Percentiles rank a stretch among this genome's conserved stretches.
These are phyloP conservation scores for Agrilus cyanescens DNA, from an alignment of 2,888 invertebrate genomes.

Conservation along the genomic window DNA sequence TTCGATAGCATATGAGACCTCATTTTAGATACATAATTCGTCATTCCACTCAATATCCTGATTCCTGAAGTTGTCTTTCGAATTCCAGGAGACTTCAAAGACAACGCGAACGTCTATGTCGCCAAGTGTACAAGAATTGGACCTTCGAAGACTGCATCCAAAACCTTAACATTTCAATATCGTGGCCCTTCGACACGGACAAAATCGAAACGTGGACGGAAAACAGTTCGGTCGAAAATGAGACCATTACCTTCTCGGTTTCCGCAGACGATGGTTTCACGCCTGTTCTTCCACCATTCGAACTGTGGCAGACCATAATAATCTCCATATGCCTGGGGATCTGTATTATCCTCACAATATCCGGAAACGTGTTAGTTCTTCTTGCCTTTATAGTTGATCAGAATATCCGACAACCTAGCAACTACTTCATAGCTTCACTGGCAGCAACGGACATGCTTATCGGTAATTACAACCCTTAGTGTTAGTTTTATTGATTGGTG, in stretches of 20 bases:
- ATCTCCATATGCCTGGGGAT: conserved; percentile 78
- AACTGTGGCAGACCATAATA: conserved; percentile 78
- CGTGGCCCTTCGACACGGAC: background rate
- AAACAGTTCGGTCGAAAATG: conserved; percentile 2
- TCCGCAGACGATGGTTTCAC: conserved; percentile 22
- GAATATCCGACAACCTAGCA: conserved; percentile 90
- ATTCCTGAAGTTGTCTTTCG: background rate
- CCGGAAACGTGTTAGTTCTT: conserved; percentile 91
- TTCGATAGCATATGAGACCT: too few relatives aligned
- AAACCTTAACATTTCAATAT: background rate
- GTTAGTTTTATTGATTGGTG: background rate
- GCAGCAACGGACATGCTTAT: conserved; percentile 96
- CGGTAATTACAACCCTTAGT: conserved; percentile 43
- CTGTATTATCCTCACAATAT: conserved; percentile 84
- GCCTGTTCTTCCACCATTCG: conserved; percentile 71
- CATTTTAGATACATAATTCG: too few relatives aligned
- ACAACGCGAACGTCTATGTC: conserved; percentile 61
- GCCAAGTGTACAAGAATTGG: conserved; percentile 34
- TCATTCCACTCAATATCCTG: too few relatives aligned
- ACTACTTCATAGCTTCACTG: conserved; percentile 97
- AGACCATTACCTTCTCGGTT: conserved; percentile 12
- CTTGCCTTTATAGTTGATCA: conserved; percentile 91
- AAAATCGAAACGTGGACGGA: too few relatives aligned
- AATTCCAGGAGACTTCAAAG: conserved; percentile 58
- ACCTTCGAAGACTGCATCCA: background rate